Base-by-base conservation (phyloP, 2,888 invertebrate genomes). In the Noctua fimbriata region DNA sequence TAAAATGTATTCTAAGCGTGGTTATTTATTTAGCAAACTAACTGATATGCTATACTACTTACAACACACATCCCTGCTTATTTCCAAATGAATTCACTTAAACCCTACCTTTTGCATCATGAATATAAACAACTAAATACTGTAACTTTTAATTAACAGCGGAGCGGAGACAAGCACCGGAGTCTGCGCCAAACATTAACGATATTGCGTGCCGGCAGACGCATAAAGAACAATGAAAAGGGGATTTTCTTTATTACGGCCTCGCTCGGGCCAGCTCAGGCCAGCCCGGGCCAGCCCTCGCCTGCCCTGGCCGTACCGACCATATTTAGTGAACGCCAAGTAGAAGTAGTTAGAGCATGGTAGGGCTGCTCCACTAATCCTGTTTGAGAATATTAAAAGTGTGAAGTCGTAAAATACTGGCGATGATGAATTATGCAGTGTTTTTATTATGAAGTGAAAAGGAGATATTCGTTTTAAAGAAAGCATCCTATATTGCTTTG, bases 161-260 rank as follows among this genome's bases (percentile, higher is more conserved):
- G 63, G 18, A 77, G 44, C 72, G 73, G 82, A 88, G 86, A 87
- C 90, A 85, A 76, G 73, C 65, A 52, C 85, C 79, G 82, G 76
- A 75, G 79, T 74, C 74, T 77, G 84, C 73, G 72, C 77, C 81
- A 81, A 89, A 87, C 91, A 92, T 90, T 93, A 93, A 92, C 90
- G 90, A 90, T 92, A 93, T 92, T 94, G 92, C 93, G 93, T 94
- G 93, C 90, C 90, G 90, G 91, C 91, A 93, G 93, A 93, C 93
- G 91, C 94, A 94, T 95, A 95, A 95, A 94, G 92, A 91, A 94
- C 94, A 94, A 94, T 95, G 92, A 94, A 94, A 92, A 87, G 87
- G 90, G 92, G 93, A 93, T 94, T 93, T 93, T 93, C 93, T 94
- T 94, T 94, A 94, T 93, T 91, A 91, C 88, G 69, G 44, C 67